Conservation (phyloP, 2,113 vertebrate species). For the Catharus fuscescens region DNA sequence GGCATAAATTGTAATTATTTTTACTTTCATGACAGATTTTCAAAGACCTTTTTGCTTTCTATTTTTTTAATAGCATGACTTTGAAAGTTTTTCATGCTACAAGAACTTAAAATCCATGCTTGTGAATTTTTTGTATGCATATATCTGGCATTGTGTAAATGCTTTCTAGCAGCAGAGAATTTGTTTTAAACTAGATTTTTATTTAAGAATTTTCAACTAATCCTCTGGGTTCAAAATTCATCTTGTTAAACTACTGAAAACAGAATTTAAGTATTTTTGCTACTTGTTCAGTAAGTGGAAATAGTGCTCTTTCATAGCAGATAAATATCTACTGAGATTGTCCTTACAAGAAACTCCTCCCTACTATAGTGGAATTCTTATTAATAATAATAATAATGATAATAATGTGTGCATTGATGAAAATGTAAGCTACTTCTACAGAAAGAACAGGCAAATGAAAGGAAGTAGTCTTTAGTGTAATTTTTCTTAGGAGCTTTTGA, state of each 20-base stretch:
- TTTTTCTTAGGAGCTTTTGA: background rate
- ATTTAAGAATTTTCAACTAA: background rate
- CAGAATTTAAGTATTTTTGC: background rate
- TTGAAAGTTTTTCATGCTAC: background rate
- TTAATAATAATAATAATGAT: background rate
- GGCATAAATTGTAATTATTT: background rate
- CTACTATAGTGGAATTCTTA: background rate
- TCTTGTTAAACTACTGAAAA: background rate
- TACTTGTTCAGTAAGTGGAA: background rate
- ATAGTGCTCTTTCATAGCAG: background rate
- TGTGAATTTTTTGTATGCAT: background rate
- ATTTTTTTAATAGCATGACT: background rate
- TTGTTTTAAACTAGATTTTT: constrained; percentile 11
- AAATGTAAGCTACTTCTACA: background rate
- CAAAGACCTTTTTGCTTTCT: background rate
- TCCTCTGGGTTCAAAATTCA: background rate
- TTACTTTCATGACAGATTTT: background rate
- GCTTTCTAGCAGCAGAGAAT: background rate
- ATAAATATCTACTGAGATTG: background rate
- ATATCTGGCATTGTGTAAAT: background rate
- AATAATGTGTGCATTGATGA: background rate
- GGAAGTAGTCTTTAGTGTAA: background rate
- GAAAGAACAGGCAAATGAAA: background rate
- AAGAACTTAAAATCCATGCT: background rate
- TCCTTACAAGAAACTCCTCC: background rate